Percentiles rank a stretch among this genome's conserved stretches.
These are phyloP conservation scores for Mandrillus leucophaeus DNA, from an alignment of 2,113 vertebrate species.

Conservation along the genomic window DNA sequence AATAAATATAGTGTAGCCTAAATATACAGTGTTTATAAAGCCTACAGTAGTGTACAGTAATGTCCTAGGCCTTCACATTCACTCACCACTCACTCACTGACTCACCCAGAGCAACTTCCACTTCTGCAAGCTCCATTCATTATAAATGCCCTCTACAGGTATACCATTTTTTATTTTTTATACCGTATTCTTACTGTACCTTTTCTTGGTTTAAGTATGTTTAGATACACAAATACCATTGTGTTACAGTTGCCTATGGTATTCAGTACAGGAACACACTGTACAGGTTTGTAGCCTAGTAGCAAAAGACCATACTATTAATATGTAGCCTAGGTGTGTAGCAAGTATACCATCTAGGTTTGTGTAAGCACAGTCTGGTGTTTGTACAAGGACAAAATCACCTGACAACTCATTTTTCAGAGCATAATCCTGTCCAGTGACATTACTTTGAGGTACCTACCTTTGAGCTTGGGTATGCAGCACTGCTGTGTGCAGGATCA, in stretches of 20 bases:
- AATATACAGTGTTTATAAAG: background rate
- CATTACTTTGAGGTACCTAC: background rate
- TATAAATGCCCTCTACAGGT: background rate
- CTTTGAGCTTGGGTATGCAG: background rate
- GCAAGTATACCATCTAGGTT: background rate
- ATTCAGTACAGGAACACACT: background rate
- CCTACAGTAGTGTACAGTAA: background rate
- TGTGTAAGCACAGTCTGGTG: background rate
- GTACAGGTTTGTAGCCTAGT: background rate
- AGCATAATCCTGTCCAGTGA: background rate
- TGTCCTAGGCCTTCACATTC: background rate
- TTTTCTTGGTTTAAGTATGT: background rate
- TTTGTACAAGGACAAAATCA: background rate
- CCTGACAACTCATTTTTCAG: background rate
- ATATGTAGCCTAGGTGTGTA: background rate
- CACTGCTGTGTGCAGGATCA: background rate
- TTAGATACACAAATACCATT: background rate
- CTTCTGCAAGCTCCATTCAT: background rate
- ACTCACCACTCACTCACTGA: background rate
- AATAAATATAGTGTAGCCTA: background rate
- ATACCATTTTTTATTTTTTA: background rate
- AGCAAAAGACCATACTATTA: background rate
- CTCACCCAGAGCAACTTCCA: background rate
- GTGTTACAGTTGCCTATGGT: background rate
- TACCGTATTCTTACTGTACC: background rate